Percentiles rank a stretch among this genome's conserved stretches.
These are phyloP conservation scores for Cynoglossus semilaevis DNA, from an alignment of 2,113 vertebrate genomes.

Conservation along the genomic window DNA sequence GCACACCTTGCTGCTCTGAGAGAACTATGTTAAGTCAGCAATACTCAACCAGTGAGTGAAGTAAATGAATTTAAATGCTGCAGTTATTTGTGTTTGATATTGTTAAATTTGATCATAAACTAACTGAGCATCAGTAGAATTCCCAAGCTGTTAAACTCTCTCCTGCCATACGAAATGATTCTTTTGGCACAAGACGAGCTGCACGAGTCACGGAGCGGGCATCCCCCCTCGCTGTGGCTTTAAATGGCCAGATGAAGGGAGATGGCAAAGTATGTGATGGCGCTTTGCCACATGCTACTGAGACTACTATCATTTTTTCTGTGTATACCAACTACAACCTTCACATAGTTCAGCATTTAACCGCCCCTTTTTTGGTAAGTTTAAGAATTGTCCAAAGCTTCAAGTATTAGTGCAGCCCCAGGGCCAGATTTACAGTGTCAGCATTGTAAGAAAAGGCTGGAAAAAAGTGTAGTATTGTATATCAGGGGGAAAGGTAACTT, in stretches of 20 bases:
- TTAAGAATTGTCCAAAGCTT: no score
- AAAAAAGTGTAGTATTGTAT: no score
- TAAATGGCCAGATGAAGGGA: conserved; percentile 42
- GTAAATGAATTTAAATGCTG: conserved; percentile 14
- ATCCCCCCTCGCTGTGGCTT: conserved; percentile 57
- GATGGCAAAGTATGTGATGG: conserved; percentile 58
- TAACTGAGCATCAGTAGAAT: conserved; percentile 32
- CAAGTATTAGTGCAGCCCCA: no score
- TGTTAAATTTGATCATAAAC: conserved; percentile 31
- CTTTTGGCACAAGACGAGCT: conserved; percentile 49
- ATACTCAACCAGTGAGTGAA: conserved; percentile 16
- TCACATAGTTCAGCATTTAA: no score
- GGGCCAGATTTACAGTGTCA: no score
- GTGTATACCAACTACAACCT: conserved; percentile 11
- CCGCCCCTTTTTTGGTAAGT: no score
- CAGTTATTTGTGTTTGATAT: conserved; percentile 13
- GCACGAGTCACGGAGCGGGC: conserved; percentile 59
- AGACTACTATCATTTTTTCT: conserved; percentile 35
- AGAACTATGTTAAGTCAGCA: conserved; percentile 31
- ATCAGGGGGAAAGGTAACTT: no score
- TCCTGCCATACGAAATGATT: conserved; percentile 34
- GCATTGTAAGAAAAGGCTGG: no score
- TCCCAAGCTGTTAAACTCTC: conserved; percentile 24
- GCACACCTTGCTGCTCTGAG: conserved; percentile 34
- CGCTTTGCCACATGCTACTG: conserved; percentile 43